A percentile compares a stretch with the other conserved stretches of the same genome.
Conservation (phyloP, 2,113 vertebrate species). For the Clarias magur region DNA sequence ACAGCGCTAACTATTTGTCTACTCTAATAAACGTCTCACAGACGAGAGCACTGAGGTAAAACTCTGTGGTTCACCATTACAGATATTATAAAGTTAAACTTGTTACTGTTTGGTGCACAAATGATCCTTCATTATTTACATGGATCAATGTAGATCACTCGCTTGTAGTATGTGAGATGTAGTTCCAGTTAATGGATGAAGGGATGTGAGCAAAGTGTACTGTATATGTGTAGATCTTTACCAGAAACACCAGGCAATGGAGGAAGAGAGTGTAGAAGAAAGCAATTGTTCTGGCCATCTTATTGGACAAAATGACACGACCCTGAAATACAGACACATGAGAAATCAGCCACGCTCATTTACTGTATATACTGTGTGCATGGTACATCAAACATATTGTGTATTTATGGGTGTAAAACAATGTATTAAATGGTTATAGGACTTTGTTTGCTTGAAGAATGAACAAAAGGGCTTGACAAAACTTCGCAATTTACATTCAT, state of each 20-base stretch:
- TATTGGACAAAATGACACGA: conserved; percentile 90
- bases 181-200: background rate
- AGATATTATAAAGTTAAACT: background rate
- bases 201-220: background rate
- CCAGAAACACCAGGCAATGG: conserved; percentile 90
- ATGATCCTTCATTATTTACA: background rate
- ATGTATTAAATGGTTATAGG: background rate
- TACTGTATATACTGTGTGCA: background rate
- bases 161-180: background rate
- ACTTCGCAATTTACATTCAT: background rate
- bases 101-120: background rate
- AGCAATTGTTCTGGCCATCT: conserved; percentile 88
- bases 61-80: background rate
- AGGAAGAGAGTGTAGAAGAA: conserved; percentile 97
- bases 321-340: conserved; percentile 73
- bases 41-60: background rate
- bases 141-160: background rate
- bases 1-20: background rate
- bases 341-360: background rate
- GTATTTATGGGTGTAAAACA: background rate
- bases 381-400: background rate
- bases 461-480: background rate
- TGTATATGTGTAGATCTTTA: conserved; percentile 40
- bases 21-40: background rate
- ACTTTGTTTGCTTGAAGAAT: background rate